phyloP scores from a whole-genome alignment of 2,113 vertebrate genomes.

The Serilophus lunatus region DNA sequence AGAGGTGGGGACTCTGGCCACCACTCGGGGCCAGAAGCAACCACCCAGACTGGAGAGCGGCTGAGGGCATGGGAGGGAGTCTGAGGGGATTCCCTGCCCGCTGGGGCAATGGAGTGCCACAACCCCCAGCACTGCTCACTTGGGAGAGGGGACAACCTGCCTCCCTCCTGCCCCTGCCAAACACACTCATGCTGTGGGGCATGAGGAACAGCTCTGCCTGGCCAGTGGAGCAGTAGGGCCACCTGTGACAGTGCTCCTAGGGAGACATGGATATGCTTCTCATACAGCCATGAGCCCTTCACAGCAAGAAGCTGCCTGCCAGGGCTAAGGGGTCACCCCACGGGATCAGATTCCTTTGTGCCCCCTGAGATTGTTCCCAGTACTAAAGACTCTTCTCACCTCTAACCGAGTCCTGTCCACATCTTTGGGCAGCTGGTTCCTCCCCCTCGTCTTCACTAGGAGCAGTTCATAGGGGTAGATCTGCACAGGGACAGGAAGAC shows the following conservation, averaged over 20 bases:
- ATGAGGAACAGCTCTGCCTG: background rate
- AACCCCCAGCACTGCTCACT: background rate
- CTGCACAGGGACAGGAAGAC: slow-evolving; percentile 63
- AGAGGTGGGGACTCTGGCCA: background rate
- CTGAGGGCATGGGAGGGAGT: too few species aligned
- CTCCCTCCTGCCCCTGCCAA: background rate
- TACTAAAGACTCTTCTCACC: slow-evolving; percentile 68
- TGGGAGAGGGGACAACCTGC: fast-evolving
- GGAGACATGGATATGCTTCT: background rate
- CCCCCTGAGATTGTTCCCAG: fast-evolving
- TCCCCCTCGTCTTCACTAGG: slow-evolving; percentile 93
- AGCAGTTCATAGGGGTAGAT: slow-evolving; percentile 94
- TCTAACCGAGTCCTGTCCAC: slow-evolving; percentile 93
- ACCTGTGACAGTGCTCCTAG: background rate
- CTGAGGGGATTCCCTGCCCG: background rate
- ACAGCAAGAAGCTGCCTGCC: fast-evolving
- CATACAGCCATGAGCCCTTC: fast-evolving
- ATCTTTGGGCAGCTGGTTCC: slow-evolving; percentile 92
- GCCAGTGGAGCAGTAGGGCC: background rate
- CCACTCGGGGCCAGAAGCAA: fast-evolving
- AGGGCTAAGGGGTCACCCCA: fast-evolving
- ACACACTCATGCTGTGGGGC: fast-evolving
- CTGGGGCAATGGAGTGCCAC: background rate
- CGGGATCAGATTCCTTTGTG: fast-evolving
- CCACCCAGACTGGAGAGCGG: fast-evolving